These are phyloP conservation scores for Trinorchestia longiramus DNA, from an alignment of 1,140 invertebrate species.

Conservation along the genomic window DNA sequence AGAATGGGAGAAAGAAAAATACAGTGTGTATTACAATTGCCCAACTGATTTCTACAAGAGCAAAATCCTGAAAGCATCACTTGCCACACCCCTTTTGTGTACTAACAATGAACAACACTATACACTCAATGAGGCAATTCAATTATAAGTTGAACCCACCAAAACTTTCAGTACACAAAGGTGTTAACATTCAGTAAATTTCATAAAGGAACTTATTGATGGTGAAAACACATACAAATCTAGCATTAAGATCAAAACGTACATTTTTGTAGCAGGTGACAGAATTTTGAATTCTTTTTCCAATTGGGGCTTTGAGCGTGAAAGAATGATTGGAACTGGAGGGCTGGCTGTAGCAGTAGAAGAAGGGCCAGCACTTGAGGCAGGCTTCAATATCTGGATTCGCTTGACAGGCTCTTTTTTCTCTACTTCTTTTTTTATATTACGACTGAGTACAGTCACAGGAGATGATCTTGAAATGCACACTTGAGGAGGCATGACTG, in stretches of 20 bases:
- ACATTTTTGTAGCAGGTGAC: neutral
- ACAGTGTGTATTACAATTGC: too few species aligned
- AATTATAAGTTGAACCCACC: neutral
- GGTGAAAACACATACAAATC: neutral
- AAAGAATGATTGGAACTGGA: neutral
- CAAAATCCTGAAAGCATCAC: too few species aligned
- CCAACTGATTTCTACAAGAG: too few species aligned
- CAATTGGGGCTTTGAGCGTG: neutral
- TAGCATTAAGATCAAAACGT: neutral
- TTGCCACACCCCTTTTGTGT: too few species aligned
- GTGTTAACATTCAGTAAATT: neutral
- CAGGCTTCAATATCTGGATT: neutral
- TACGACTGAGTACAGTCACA: neutral
- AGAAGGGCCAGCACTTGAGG: neutral
- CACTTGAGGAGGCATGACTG: neutral
- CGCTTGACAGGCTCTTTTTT: neutral
- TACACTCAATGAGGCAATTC: neutral
- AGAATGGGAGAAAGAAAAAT: too few species aligned
- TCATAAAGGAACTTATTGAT: neutral
- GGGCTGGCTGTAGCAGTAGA: neutral
- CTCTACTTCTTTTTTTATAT: neutral
- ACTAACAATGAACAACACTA: neutral
- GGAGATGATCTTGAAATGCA: neutral
- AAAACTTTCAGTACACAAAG: neutral
- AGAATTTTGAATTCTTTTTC: constrained; percentile 11